A percentile compares a stretch with the other conserved stretches of the same genome.
These are phyloP conservation scores for Pantherophis guttatus DNA, from an alignment of 2,113 vertebrate species.

Conservation along the genomic window DNA sequence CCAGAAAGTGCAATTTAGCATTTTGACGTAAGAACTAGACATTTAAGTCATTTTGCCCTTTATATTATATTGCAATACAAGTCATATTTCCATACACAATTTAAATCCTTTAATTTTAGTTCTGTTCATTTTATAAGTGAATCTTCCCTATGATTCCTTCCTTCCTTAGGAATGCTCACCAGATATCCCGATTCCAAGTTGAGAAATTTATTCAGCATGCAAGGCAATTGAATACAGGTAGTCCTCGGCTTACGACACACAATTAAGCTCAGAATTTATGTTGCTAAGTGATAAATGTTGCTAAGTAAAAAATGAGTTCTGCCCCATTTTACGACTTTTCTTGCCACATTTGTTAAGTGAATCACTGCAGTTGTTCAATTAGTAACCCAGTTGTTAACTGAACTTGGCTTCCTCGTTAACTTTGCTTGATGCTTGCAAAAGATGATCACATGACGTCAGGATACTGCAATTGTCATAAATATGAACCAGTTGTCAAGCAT, in stretches of 20 bases:
- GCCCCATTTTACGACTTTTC: background rate
- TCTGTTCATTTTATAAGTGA: background rate
- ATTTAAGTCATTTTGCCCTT: background rate
- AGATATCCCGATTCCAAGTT: background rate
- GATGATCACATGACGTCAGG: background rate
- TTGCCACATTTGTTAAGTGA: background rate
- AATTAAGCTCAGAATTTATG: background rate
- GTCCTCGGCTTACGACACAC: background rate
- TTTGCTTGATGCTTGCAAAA: background rate
- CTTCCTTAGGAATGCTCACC: background rate
- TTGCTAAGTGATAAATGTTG: too few relatives aligned
- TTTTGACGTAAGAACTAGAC: background rate
- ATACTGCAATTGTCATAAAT: background rate
- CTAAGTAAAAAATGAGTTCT: background rate
- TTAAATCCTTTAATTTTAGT: background rate
- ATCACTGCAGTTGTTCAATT: background rate
- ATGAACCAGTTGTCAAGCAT: background rate
- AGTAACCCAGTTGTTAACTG: background rate
- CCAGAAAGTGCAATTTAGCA: background rate
- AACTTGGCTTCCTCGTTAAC: background rate
- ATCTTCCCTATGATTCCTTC: background rate
- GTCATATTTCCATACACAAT: background rate
- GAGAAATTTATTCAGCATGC: background rate
- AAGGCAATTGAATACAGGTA: background rate
- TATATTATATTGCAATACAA: background rate